Evolutionary conservation across 2,113 vertebrate species (phyloP).

Genomic region (Ammodytes dubius): DNA sequence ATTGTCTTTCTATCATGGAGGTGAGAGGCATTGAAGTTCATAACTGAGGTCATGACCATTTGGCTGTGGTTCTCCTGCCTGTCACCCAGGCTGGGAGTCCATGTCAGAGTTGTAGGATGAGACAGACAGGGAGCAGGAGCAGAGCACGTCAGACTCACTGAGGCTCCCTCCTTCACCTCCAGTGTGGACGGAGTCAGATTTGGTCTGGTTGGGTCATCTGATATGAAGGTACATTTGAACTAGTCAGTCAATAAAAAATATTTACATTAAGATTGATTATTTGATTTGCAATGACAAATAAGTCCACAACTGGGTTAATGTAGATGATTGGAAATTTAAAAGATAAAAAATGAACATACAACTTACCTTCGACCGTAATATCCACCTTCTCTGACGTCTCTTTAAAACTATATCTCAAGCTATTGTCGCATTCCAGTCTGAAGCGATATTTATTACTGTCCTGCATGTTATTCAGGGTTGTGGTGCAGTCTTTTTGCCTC

Average conservation of each 20-base stretch:
- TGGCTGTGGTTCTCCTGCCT: conserved; percentile 42
- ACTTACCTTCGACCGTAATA: conserved; percentile 13
- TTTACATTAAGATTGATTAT: not conserved
- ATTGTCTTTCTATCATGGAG: conserved; percentile 40
- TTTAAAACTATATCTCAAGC: accelerated
- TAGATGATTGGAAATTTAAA: not conserved
- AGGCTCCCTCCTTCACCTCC: conserved; percentile 47
- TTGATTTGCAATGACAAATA: not conserved
- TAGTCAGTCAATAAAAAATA: not conserved
- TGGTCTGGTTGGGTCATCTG: conserved; percentile 38
- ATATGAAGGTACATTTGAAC: not conserved
- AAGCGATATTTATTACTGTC: not conserved
- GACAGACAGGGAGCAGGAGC: conserved; percentile 59
- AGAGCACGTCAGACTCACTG: conserved; percentile 54
- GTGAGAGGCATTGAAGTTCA: conserved; percentile 66
- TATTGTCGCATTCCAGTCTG: conserved; percentile 30
- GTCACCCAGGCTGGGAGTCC: conserved; percentile 48
- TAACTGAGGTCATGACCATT: conserved; percentile 48
- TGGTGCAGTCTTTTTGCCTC: conserved; percentile 46
- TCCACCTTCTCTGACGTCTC: accelerated
- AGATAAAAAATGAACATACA: not conserved
- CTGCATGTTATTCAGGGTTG: conserved; percentile 31
- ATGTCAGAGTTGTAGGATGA: conserved; percentile 62
- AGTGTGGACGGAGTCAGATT: conserved; percentile 39
- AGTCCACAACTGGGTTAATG: not conserved